Percentiles rank a stretch among this genome's conserved stretches.
phyloP scores from a whole-genome alignment of 2,797 vertebrate genomes.

The Potorous gilbertii region DNA sequence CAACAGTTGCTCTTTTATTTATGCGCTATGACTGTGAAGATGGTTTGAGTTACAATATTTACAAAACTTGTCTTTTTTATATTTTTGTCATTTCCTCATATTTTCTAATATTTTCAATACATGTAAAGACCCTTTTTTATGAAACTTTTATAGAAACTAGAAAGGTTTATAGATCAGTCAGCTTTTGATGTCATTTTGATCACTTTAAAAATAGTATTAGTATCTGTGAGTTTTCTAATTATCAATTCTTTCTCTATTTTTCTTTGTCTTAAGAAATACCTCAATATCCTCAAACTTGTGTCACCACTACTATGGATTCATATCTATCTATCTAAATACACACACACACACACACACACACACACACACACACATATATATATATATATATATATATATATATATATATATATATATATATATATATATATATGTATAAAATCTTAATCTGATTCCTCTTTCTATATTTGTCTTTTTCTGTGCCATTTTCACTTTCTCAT shows the following conservation, averaged over 20 bases:
- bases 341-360: too few relatives aligned
- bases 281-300: neutral
- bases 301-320: neutral
- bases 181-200: neutral
- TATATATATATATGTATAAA: neutral
- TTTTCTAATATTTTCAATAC: neutral
- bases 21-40: neutral
- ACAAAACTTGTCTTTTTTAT: neutral
- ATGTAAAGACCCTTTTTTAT: neutral
- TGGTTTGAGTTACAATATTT: neutral
- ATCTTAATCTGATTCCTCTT: neutral
- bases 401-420: too few relatives aligned
- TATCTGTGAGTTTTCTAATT: neutral
- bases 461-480: neutral
- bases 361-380: too few relatives aligned
- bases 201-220: neutral
- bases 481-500: neutral
- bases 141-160: neutral
- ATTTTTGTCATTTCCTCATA: neutral
- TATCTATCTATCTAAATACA: too few relatives aligned
- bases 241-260: neutral
- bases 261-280: neutral
- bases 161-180: neutral
- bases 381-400: too few relatives aligned
- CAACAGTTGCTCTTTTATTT: neutral